phyloP scores from a whole-genome alignment of 1,140 invertebrate species.

The Colletes latitarsis region DNA sequence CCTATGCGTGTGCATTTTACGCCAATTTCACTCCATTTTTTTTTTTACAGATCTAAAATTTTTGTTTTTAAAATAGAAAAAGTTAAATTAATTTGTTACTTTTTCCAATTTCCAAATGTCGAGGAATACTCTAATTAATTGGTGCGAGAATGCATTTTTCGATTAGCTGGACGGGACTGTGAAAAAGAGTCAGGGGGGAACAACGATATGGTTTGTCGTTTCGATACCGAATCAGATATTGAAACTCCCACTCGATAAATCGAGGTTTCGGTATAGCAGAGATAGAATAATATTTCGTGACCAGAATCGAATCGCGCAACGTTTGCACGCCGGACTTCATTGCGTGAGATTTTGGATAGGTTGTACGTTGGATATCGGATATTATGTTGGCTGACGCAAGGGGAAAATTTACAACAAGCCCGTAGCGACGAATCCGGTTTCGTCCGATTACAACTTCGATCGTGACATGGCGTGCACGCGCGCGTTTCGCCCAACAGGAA shows the following conservation, averaged over 20 bases:
- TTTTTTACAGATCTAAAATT: no score
- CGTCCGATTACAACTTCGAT: slow-evolving; percentile 39
- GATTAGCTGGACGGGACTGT: neutral
- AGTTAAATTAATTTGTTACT: no score
- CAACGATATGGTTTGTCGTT: neutral
- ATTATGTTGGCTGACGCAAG: slow-evolving; percentile 4
- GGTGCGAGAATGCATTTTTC: neutral
- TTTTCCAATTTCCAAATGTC: no score
- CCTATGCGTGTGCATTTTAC: no score
- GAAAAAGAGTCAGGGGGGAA: neutral
- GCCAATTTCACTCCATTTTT: no score
- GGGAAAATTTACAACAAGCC: slow-evolving; percentile 25
- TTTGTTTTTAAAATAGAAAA: no score
- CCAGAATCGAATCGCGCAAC: slow-evolving; percentile 29
- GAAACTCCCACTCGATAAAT: slow-evolving; percentile 1
- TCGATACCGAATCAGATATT: neutral
- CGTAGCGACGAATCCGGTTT: slow-evolving; percentile 30
- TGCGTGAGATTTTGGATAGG: slow-evolving; percentile 33
- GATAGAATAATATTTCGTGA: slow-evolving; percentile 38
- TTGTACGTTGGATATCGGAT: slow-evolving; percentile 34
- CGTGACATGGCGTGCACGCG: neutral
- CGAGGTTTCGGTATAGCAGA: neutral
- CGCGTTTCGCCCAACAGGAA: slow-evolving; percentile 24
- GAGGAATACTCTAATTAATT: neutral
- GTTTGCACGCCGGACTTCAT: slow-evolving; percentile 23